Conservation (phyloP, 2,797 vertebrate genomes). For the Petrocephalus schoutedeni region DNA sequence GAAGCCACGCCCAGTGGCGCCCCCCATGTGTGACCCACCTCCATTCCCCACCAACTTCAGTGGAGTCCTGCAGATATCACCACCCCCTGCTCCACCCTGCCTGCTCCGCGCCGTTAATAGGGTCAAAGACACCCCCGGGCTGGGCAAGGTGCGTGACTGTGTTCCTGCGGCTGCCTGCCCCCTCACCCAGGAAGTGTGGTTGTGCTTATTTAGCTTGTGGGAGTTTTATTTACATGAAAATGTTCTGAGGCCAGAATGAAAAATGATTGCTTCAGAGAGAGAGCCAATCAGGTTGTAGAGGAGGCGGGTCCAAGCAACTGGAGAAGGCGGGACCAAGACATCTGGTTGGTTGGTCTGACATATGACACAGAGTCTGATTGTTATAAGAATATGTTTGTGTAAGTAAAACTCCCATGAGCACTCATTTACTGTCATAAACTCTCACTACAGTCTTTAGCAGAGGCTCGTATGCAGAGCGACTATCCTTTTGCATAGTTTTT, state of each 20-base stretch:
- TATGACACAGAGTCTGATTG: no score
- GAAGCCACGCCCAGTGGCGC: slow-evolving; percentile 75
- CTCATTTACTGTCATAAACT: neutral
- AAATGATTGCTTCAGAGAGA: no score
- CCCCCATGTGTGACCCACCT: slow-evolving; percentile 70
- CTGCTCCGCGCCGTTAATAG: slow-evolving; percentile 88
- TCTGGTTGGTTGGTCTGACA: no score
- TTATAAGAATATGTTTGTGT: no score
- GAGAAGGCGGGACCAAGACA: no score
- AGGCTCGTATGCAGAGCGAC: neutral
- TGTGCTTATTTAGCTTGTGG: neutral
- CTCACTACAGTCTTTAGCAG: neutral
- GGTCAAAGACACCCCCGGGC: slow-evolving; percentile 90
- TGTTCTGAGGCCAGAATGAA: no score
- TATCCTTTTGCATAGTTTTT: neutral
- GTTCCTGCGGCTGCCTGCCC: neutral
- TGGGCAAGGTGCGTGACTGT: slow-evolving; percentile 81
- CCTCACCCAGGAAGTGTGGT: neutral
- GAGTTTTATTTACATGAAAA: no score
- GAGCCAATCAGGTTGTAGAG: no score
- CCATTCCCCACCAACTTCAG: slow-evolving; percentile 91
- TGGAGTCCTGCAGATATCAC: slow-evolving; percentile 74
- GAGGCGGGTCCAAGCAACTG: no score
- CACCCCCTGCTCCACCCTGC: slow-evolving; percentile 90
- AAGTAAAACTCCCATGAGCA: no score